phyloP scores from a whole-genome alignment of 2,113 vertebrate genomes.

The Erythrocercus mccallii region DNA sequence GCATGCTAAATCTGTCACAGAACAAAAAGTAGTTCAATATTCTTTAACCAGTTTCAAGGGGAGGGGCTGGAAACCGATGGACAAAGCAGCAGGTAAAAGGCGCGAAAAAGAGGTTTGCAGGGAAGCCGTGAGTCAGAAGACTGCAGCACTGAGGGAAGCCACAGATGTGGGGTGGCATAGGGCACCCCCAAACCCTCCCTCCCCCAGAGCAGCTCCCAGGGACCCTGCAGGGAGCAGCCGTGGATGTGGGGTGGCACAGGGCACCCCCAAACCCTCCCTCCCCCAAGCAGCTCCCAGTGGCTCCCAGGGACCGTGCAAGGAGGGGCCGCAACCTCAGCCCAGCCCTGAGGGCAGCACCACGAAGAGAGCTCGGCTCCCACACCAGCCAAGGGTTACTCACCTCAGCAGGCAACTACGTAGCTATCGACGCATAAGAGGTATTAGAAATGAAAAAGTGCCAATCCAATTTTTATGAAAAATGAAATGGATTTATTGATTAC shows the following conservation, averaged over 20 bases:
- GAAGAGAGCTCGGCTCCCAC: accelerated
- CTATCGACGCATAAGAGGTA: no score
- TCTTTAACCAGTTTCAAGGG: not conserved
- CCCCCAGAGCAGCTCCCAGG: no score
- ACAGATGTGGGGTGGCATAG: no score
- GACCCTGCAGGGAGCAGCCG: accelerated
- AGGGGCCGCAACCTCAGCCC: not conserved
- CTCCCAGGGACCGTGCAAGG: accelerated
- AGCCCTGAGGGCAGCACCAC: not conserved
- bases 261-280: not conserved
- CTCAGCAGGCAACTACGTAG: not conserved
- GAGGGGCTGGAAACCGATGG: not conserved
- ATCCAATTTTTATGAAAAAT: no score
- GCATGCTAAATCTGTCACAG: not conserved
- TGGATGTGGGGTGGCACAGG: no score
- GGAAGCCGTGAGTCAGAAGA: not conserved
- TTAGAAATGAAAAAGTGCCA: no score
- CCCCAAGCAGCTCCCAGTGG: no score
- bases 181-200: not conserved
- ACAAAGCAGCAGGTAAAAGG: not conserved
- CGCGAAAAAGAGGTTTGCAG: not conserved
- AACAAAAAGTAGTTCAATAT: not conserved
- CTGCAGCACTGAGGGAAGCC: accelerated
- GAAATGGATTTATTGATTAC: no score
- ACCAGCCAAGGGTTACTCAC: no score